Base-by-base conservation (phyloP, 2,113 vertebrate genomes). In the Cochlearius cochlearius region DNA sequence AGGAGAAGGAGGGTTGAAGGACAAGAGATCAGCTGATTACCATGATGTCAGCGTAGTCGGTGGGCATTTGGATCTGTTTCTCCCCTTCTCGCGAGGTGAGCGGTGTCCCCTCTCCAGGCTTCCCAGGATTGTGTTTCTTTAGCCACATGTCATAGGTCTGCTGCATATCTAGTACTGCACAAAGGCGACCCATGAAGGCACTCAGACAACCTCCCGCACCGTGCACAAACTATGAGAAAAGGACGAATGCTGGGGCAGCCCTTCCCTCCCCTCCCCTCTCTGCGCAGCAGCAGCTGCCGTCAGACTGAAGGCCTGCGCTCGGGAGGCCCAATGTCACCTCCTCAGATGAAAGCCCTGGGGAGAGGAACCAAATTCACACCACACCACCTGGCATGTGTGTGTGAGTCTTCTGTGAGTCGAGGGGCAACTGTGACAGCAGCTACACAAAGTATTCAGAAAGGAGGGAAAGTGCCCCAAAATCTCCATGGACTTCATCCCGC, bases 11-110 rank as follows among this genome's bases (percentile, higher is more conserved):
- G 63, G 49, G 77, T 66, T 6, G n/a, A 90, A 91, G 38, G 19
- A 81, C 38, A 60, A 69, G 71, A 94, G 36, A 58, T 76, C 41
- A 88, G 72, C 26, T 59, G 50, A 63, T 95, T 98, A 99, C 99
- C 98, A 98, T 98, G 49, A 98, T 98, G 91, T 99, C 99, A 0
- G 99, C 99, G 6, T 99, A 99, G 98, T 99, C 99, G 0, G 99
- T 99, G 68, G 99, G 99, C 99, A 99, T 99, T 94, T 98, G 96
- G 90, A 99, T 99, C 97, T 97, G 98, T 88, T 99, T 99, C 91
- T 99, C 99, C 15, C 98, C 98, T 39, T 99, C 96, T 41, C 98
- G 93, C 0, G 98, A 97, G 25, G 96, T 94, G 38, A 98, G 88
- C 1, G 91, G 91, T 30, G 98, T 97, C 41, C 96, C 98, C 47